A percentile compares a stretch with the other conserved stretches of the same genome.
phyloP scores from a whole-genome alignment of 2,888 invertebrate species.

The Athalia cordata region DNA sequence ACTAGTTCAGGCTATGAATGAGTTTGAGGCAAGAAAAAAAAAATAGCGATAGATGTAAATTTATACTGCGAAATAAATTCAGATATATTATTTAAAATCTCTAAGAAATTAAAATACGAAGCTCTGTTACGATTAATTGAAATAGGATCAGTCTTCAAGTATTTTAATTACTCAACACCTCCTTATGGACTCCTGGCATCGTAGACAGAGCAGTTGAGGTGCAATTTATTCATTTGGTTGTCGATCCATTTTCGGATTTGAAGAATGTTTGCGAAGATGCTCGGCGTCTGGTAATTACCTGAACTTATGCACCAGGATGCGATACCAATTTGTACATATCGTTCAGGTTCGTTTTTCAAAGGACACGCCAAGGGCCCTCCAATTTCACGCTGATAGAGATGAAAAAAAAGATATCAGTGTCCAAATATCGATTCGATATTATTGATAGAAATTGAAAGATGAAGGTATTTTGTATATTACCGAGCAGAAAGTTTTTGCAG shows the following conservation, averaged over 20 bases:
- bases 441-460: not conserved
- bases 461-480: constrained; percentile 55
- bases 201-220: constrained; percentile 69
- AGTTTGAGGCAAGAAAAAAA: too few relatives aligned
- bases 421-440: not conserved
- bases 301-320: constrained; percentile 92
- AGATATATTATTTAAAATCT: too few relatives aligned
- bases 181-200: not conserved
- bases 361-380: constrained; percentile 89
- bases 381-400: constrained; percentile 78
- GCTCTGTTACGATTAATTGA: too few relatives aligned
- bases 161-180: too few relatives aligned
- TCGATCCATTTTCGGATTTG: constrained; percentile 83
- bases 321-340: constrained; percentile 79
- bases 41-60: too few relatives aligned
- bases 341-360: constrained; percentile 73
- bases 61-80: too few relatives aligned
- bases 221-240: constrained; percentile 74
- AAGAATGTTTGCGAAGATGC: constrained; percentile 84
- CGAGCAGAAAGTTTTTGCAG: constrained; percentile 84
- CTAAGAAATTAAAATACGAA: too few relatives aligned
- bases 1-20: too few relatives aligned
- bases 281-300: constrained; percentile 80
- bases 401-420: not conserved
- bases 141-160: too few relatives aligned